Evolutionary conservation across 2,113 vertebrate species (phyloP).

Genomic region (Dicentrarchus labrax): DNA sequence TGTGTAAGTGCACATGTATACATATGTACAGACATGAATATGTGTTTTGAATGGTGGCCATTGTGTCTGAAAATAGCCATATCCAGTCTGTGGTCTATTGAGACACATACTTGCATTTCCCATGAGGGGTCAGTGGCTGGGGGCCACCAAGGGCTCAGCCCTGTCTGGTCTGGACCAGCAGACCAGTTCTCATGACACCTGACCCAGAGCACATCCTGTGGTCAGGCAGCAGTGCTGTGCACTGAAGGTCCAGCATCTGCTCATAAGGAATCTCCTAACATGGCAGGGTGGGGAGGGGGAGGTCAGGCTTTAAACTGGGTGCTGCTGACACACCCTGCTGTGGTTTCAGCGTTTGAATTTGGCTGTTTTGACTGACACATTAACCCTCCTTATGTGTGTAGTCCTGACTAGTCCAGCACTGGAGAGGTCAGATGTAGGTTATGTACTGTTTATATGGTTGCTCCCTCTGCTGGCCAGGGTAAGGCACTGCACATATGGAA

Average conservation of each 20-base stretch:
- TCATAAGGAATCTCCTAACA: slow-evolving; percentile 9
- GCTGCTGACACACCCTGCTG: slow-evolving; percentile 8
- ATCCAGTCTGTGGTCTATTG: slow-evolving; percentile 42
- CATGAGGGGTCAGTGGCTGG: slow-evolving; percentile 34
- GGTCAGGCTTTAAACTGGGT: background rate
- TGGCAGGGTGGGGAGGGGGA: slow-evolving; percentile 8
- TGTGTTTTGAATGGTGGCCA: slow-evolving; percentile 36
- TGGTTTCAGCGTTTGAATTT: slow-evolving; percentile 7
- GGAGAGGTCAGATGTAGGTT: background rate
- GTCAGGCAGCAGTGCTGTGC: slow-evolving; percentile 24
- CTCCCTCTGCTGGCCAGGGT: slow-evolving; percentile 60
- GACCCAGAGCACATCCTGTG: slow-evolving; percentile 70
- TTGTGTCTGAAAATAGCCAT: slow-evolving; percentile 64
- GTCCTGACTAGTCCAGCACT: background rate
- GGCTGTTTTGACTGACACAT: slow-evolving; percentile 3
- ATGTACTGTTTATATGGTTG: background rate
- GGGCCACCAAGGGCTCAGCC: slow-evolving; percentile 26
- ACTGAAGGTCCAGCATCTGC: background rate
- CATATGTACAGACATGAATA: background rate
- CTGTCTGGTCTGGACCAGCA: slow-evolving; percentile 65
- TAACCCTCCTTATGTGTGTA: background rate
- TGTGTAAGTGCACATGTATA: background rate
- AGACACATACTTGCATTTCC: slow-evolving; percentile 63
- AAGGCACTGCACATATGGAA: slow-evolving; percentile 15
- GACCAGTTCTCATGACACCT: slow-evolving; percentile 69